A percentile compares a stretch with the other conserved stretches of the same genome.
Evolutionary conservation across 2,888 invertebrate genomes (phyloP).

Genomic region (Melipona bicolor): DNA sequence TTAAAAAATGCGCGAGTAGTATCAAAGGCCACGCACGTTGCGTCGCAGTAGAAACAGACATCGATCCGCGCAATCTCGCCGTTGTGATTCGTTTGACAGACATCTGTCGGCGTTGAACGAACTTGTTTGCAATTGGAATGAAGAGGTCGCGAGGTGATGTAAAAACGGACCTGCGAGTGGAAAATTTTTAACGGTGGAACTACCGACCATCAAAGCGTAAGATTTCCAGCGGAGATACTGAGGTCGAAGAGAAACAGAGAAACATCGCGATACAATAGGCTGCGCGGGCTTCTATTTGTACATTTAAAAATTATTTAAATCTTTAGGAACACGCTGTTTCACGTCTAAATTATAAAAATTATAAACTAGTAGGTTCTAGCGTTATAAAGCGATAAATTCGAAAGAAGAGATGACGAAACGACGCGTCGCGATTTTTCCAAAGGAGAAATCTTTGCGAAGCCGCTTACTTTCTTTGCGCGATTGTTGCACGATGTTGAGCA

Average conservation of each 20-base stretch:
- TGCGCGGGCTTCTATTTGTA: too few relatives aligned
- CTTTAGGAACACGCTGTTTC: too few relatives aligned
- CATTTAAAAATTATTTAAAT: too few relatives aligned
- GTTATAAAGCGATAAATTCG: constrained; percentile 31
- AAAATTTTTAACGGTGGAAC: constrained; percentile 18
- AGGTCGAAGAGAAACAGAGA: too few relatives aligned
- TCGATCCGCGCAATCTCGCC: not conserved
- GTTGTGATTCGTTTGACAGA: constrained; percentile 2
- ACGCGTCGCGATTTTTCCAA: constrained; percentile 29
- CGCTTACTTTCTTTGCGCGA: constrained; percentile 23
- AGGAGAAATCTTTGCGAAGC: constrained; percentile 31
- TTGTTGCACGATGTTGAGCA: not conserved
- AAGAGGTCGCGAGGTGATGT: not conserved
- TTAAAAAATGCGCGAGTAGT: not conserved
- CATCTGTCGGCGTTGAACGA: not conserved
- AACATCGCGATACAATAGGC: too few relatives aligned
- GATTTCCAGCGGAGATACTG: too few relatives aligned
- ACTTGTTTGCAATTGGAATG: not conserved
- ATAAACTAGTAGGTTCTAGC: too few relatives aligned
- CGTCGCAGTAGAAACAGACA: constrained; percentile 30
- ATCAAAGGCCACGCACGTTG: not conserved
- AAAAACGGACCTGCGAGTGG: constrained; percentile 13
- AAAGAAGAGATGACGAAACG: constrained; percentile 11
- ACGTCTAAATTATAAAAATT: too few relatives aligned
- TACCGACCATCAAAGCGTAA: too few relatives aligned